Conservation (phyloP, 2,797 vertebrate genomes). For the Phrynocephalus vlangalii region DNA sequence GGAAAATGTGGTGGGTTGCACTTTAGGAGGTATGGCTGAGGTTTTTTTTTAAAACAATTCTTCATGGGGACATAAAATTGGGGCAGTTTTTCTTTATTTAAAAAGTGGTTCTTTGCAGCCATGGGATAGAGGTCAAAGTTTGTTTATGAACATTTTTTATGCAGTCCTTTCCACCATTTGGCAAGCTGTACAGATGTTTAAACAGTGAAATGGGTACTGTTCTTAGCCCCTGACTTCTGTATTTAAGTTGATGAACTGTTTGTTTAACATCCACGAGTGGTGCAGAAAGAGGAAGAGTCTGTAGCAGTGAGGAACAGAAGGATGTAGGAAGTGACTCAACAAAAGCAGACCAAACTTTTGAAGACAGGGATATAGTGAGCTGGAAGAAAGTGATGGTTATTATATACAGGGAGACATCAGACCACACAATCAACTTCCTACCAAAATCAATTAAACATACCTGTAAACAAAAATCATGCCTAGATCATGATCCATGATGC, state of each 20-base stretch:
- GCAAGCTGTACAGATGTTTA: background rate
- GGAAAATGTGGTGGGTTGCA: no score
- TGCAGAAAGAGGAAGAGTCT: background rate
- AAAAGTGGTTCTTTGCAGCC: no score
- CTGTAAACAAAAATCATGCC: background rate
- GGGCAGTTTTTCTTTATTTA: no score
- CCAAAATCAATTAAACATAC: background rate
- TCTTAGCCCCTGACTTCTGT: background rate
- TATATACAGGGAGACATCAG: no score
- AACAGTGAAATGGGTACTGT: background rate
- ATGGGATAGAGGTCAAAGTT: background rate
- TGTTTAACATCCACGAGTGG: background rate
- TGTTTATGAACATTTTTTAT: background rate
- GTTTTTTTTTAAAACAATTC: no score
- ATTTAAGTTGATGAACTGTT: background rate
- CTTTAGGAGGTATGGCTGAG: no score
- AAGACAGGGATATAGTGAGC: background rate
- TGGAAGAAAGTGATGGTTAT: background rate
- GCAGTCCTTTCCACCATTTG: background rate
- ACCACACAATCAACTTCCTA: background rate
- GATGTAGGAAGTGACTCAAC: no score
- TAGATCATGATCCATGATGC: no score
- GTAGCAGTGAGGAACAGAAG: no score
- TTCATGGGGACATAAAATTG: no score
- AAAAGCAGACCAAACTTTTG: background rate